A percentile compares a stretch with the other conserved stretches of the same genome.
These are phyloP conservation scores for Pachypanchax playfairii DNA, from an alignment of 2,113 vertebrate genomes.

Conservation along the genomic window DNA sequence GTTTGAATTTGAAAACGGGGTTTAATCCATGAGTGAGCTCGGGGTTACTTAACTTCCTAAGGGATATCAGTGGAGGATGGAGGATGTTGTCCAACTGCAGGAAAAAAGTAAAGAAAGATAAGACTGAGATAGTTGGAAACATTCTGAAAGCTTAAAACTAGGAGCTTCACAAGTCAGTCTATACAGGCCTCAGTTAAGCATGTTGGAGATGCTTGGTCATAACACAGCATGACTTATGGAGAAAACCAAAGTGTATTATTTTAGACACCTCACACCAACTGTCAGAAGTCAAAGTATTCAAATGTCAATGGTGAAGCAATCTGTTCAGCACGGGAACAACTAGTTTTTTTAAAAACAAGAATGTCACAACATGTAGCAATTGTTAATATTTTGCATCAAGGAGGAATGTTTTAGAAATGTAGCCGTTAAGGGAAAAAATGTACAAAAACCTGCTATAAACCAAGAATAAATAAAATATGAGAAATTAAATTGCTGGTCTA, in stretches of 20 bases:
- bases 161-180: no score
- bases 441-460: neutral
- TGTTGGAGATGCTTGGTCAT: neutral
- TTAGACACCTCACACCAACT: neutral
- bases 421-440: neutral
- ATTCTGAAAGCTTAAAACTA: no score
- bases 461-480: neutral
- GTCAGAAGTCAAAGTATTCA: no score
- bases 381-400: neutral
- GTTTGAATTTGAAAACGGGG: slow-evolving; percentile 84
- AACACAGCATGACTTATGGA: neutral
- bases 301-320: no score
- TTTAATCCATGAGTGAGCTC: slow-evolving; percentile 80
- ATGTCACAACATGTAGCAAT: no score
- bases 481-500: neutral
- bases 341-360: no score
- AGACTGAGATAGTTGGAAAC: neutral
- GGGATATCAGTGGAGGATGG: slow-evolving; percentile 82
- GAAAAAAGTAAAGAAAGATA: neutral
- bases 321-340: no score
- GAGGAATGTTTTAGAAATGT: neutral
- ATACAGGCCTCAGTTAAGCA: no score
- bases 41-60: slow-evolving; percentile 90
- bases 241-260: no score
- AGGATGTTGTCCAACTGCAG: slow-evolving; percentile 89